Base-by-base conservation (phyloP, 2,888 invertebrate species). In the Eustalomyia histrio region DNA sequence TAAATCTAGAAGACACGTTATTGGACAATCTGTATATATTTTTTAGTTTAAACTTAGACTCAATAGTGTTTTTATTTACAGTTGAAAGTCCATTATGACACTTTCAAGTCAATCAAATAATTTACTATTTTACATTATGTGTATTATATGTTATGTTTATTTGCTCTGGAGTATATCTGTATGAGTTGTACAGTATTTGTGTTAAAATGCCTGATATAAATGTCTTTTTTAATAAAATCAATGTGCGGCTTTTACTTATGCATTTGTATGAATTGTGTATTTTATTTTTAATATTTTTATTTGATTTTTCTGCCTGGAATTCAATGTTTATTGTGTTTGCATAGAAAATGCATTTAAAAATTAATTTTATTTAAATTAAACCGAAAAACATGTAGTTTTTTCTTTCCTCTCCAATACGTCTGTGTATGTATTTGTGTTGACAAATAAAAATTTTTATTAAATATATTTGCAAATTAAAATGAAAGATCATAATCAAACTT, bases 161-260 rank as follows among this genome's bases (percentile, higher is more conserved):
- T 29, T 29, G 29, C 7, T 29, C 29, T 6, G 4, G 29, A 29
- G 29, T 29, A 29, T 29, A 29, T 29, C 29, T 29, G 29, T 29
- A 7, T 29, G 29, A 29, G 29, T 29, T 29, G 29, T 3, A 24
- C 21, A 29, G 65, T 61, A 67, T 78, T 57, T 67, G 35, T 80
- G 67, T 80, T 65, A 65, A 79, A 76, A 76, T 72, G 72, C 73
- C 69, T 61, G 69, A 55, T 78, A 78, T 78, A 78, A 81, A 81
- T 81, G 81, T 81, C 76, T 81, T 81, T 81, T 81, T 81, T 78
- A 81, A 81, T 81, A 81, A 78, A 81, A 81, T 81, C 81, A 76
- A 78, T 78, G 76, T 81, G 78, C 65, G 76, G 81, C 74, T 78
- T 81, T 81, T 67, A 52, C 60, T 67, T 67, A 53, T 53, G 58